Base-by-base conservation (phyloP, 2,113 vertebrate species). In the Fregata magnificens region DNA sequence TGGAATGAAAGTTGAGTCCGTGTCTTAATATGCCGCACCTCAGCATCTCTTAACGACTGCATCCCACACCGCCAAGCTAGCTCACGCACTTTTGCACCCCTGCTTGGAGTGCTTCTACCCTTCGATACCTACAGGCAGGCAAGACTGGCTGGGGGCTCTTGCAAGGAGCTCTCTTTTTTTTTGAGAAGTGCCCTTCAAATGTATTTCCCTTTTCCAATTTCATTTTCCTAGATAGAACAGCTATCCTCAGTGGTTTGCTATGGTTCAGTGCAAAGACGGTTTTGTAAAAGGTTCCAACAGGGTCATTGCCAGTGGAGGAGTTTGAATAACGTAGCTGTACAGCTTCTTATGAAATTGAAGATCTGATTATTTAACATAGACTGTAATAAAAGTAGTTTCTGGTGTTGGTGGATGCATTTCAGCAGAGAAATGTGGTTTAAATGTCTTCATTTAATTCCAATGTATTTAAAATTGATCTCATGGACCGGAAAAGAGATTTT, bases 391-490 rank as follows among this genome's bases (percentile, higher is more conserved):
- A 95, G 93, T 82, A 97, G 81, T 90, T 93, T 94, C 82, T 95
- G 79, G 74, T 93, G 91, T 85, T 72, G 59, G 87, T 12, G 5
- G 79, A 80, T 86, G 74, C 82, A 38, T 96, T 97, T 95, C 87
- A 91, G 96, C 71, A 29, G 50, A 88, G 91, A 82, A 96, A 90
- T 52, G 38, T 32, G 95, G 89, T 78, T 97, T 94, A 97, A 88
- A 88, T 96, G 58, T 93, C 95, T 97, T 97, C 95, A 95, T 98
- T 96, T 98, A 94, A 96, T 97, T 97, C 96, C 93, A 97, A 84
- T 90, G 97, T 97, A 96, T 98, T 97, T 98, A 98, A 98, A 98
- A 98, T 98, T 98, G 97, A 97, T 98, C 97, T 97, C 95, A 87
- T 34, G 50, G 88, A 94, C 95, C 96, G 97, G 98, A 98, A 98